A percentile compares a stretch with the other conserved stretches of the same genome.
Conservation (phyloP, 2,797 vertebrate species). For the Schizopygopsis malacanthus region DNA sequence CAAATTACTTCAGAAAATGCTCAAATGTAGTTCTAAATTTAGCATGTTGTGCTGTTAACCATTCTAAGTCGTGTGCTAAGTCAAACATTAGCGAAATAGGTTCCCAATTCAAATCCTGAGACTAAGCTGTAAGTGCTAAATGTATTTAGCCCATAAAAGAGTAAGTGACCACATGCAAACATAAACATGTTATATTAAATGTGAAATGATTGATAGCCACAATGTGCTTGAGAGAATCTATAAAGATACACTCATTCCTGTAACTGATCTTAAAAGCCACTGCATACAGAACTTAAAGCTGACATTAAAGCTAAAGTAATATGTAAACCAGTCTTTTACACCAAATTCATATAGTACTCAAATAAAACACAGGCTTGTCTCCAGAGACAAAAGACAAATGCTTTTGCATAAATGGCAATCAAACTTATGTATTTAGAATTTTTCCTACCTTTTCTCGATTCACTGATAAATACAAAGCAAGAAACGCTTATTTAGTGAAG, state of each 20-base stretch:
- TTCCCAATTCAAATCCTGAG: neutral
- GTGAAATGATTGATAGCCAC: neutral
- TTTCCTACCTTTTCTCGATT: constrained; percentile 35
- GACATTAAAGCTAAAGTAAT: neutral
- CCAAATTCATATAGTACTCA: neutral
- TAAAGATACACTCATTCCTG: neutral
- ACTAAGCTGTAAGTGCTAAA: neutral
- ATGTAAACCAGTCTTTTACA: neutral
- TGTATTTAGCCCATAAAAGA: neutral
- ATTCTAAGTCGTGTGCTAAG: neutral
- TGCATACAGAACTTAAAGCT: neutral
- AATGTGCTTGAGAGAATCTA: neutral
- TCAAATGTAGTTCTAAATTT: neutral
- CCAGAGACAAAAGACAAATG: neutral
- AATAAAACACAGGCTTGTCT: neutral
- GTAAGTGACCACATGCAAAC: constrained; percentile 1
- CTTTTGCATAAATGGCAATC: neutral
- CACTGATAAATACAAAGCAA: neutral
- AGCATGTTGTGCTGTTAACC: no score
- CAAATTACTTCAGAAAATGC: neutral
- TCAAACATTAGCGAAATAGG: neutral
- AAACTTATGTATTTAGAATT: neutral
- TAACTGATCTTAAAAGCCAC: neutral
- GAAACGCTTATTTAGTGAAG: neutral
- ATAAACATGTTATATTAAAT: neutral